These are phyloP conservation scores for Samia ricini DNA, from an alignment of 1,140 invertebrate genomes.

Conservation along the genomic window DNA sequence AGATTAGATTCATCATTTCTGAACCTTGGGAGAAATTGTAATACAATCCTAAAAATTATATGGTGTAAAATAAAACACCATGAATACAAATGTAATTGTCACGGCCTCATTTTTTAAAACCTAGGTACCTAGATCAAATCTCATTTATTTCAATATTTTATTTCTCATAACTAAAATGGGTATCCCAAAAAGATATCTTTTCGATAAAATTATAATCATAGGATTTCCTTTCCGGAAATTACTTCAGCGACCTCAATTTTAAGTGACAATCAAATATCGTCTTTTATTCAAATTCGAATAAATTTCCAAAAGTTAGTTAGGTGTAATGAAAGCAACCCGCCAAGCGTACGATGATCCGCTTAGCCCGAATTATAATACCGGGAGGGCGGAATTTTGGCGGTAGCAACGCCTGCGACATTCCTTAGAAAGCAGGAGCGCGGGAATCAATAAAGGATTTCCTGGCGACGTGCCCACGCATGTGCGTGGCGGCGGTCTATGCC, in stretches of 20 bases:
- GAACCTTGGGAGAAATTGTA: too few species aligned
- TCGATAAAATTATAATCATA: conserved; percentile 9
- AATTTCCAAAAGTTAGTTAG: conserved; percentile 16
- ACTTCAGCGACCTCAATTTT: conserved; percentile 8
- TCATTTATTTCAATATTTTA: not conserved
- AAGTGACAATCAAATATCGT: conserved; percentile 6
- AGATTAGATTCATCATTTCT: too few species aligned
- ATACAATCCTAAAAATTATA: too few species aligned
- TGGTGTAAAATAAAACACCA: too few species aligned
- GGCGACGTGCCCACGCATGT: conserved; percentile 74
- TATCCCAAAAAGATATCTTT: not conserved
- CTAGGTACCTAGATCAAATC: too few species aligned
- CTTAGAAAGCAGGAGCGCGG: conserved; percentile 71
- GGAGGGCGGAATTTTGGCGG: conserved; percentile 60
- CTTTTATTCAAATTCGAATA: conserved; percentile 11
- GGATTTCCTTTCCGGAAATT: conserved; percentile 11
- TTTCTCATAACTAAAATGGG: not conserved
- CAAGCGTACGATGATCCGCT: conserved; percentile 43
- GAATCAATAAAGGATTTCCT: conserved; percentile 77
- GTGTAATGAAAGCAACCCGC: conserved; percentile 43
- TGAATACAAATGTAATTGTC: not conserved
- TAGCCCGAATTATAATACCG: conserved; percentile 53
- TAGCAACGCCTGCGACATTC: conserved; percentile 70
- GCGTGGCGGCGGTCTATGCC: conserved; percentile 46
- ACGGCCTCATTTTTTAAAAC: not conserved